Percentiles rank a stretch among this genome's conserved stretches.
These are phyloP conservation scores for Python bivittatus DNA, from an alignment of 2,113 vertebrate genomes.

Conservation along the genomic window DNA sequence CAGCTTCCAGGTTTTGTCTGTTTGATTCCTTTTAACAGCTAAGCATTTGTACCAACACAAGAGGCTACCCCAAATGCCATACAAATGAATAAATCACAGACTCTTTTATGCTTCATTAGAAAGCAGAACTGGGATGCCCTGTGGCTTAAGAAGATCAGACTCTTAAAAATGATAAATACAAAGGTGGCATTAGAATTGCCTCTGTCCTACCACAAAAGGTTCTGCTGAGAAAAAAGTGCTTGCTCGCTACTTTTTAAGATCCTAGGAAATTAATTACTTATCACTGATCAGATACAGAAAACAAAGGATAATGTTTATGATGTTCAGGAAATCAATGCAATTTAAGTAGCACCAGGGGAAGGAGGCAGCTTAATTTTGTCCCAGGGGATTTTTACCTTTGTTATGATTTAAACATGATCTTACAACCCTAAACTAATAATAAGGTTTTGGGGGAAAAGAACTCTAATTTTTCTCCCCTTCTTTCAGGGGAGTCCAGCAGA, in stretches of 20 bases:
- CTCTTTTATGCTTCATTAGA: background rate
- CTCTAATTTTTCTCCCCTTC: slow-evolving; percentile 31
- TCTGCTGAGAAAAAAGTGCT: background rate
- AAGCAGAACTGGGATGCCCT: background rate
- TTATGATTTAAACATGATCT: slow-evolving; percentile 5
- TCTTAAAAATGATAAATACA: too few species aligned
- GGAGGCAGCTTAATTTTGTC: background rate
- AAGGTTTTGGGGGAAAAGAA: slow-evolving; percentile 15
- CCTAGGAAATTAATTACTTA: background rate
- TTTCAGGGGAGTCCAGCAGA: background rate
- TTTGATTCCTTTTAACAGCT: background rate
- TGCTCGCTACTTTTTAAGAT: accelerated
- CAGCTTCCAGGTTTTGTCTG: background rate
- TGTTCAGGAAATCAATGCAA: background rate
- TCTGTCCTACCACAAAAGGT: background rate
- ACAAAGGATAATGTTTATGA: background rate
- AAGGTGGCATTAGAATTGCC: background rate
- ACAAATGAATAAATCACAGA: background rate
- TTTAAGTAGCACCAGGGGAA: background rate
- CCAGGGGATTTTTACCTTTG: slow-evolving; percentile 10
- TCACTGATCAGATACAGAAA: background rate
- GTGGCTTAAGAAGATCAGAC: background rate
- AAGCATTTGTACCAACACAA: background rate
- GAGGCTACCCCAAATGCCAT: background rate
- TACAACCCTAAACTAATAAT: background rate